phyloP scores from a whole-genome alignment of 2,113 vertebrate species.

The Chitala chitala region DNA sequence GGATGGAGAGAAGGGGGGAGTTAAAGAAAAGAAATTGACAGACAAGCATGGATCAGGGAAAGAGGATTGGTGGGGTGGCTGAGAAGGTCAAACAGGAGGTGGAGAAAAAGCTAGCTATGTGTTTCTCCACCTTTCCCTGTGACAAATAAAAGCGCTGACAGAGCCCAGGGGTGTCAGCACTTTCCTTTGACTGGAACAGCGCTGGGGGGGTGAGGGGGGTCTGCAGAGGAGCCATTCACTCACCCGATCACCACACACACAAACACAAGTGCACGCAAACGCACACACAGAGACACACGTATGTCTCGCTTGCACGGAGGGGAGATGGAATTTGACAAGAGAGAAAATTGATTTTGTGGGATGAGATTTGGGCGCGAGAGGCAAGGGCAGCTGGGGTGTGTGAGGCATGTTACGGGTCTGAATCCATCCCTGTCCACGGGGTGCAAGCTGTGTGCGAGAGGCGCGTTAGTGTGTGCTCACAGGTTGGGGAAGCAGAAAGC shows the following conservation, averaged over 20 bases:
- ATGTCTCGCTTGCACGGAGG: conserved; percentile 32
- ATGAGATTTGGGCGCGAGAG: conserved; percentile 56
- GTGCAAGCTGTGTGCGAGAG: not conserved
- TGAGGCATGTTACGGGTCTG: conserved; percentile 38
- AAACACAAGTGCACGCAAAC: not conserved
- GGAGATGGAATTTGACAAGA: conserved; percentile 61
- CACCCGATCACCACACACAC: not conserved
- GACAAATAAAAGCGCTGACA: conserved; percentile 59
- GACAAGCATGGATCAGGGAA: not conserved
- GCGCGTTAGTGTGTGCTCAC: too few relatives aligned
- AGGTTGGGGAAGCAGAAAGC: not conserved
- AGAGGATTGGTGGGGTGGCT: conserved; percentile 5
- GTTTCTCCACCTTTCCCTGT: conserved; percentile 29
- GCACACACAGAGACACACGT: conserved; percentile 5
- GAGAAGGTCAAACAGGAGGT: not conserved
- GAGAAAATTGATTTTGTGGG: conserved; percentile 63
- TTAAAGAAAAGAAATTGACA: not conserved
- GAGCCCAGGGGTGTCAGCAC: conserved; percentile 60
- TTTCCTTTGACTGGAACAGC: conserved; percentile 56
- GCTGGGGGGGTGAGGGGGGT: not conserved
- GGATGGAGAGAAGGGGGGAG: not conserved
- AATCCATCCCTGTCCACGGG: not conserved
- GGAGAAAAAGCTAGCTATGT: conserved; percentile 19
- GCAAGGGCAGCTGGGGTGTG: conserved; percentile 35
- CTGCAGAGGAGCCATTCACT: not conserved